These are phyloP conservation scores for Mesochorus sp. DNA, from an alignment of 2,888 invertebrate species.

Conservation along the genomic window DNA sequence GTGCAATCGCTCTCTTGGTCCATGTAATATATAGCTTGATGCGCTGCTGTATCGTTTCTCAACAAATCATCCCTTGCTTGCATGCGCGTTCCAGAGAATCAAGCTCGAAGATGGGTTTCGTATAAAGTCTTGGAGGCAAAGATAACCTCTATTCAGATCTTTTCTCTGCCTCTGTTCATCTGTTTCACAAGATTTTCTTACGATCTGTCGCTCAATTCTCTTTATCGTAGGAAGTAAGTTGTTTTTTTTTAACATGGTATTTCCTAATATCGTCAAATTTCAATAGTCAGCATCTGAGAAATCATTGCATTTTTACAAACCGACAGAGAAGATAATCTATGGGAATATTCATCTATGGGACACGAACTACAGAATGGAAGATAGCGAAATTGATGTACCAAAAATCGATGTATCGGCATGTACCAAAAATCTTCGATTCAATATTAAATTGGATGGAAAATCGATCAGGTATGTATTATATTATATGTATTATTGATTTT, in stretches of 20 bases:
- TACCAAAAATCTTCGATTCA: background rate
- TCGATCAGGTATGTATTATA: background rate
- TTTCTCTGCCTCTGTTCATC: slow-evolving; percentile 27
- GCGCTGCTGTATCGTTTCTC: slow-evolving; percentile 21
- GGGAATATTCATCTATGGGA: slow-evolving; percentile 32
- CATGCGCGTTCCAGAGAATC: slow-evolving; percentile 32
- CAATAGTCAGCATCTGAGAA: slow-evolving; percentile 25
- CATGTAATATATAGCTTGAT: slow-evolving; percentile 30
- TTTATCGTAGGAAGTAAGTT: slow-evolving; percentile 38
- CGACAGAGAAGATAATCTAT: slow-evolving; percentile 7
- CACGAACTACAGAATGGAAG: background rate
- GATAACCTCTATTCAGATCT: slow-evolving; percentile 51
- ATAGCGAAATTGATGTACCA: too few species aligned
- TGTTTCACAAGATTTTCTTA: slow-evolving; percentile 14
- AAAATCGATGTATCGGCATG: too few species aligned
- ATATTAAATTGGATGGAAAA: background rate
- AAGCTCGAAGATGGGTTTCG: slow-evolving; percentile 34
- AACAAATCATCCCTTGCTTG: slow-evolving; percentile 21
- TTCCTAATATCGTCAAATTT: slow-evolving; percentile 31
- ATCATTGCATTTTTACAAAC: slow-evolving; percentile 31
- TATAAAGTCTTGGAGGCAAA: slow-evolving; percentile 58
- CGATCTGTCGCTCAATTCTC: slow-evolving; percentile 20
- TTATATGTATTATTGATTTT: background rate
- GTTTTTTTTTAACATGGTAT: background rate
- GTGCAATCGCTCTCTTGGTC: slow-evolving; percentile 55